Evolutionary conservation across 2,888 invertebrate genomes (phyloP).

Genomic region (Habroteleia sp.): DNA sequence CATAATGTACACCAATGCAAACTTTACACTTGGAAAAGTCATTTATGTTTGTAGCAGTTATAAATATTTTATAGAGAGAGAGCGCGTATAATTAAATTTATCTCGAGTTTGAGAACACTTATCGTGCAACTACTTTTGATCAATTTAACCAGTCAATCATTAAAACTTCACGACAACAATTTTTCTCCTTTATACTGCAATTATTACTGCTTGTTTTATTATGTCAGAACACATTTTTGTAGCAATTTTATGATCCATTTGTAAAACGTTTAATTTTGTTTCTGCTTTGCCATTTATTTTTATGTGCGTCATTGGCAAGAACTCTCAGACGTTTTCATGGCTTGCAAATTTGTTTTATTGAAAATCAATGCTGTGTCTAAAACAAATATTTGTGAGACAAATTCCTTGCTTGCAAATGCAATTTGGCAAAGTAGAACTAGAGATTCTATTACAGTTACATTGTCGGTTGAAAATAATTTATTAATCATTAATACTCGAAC

Average conservation of each 20-base stretch:
- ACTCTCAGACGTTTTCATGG: slow-evolving; percentile 9
- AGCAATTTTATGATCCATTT: slow-evolving; percentile 1
- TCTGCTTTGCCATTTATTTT: slow-evolving; percentile 12
- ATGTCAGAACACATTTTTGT: neutral
- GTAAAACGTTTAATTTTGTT: slow-evolving; percentile 16
- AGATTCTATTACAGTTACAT: no score
- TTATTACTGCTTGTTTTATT: no score
- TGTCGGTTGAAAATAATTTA: no score
- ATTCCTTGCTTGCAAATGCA: slow-evolving; percentile 2
- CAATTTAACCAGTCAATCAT: no score
- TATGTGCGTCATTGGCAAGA: neutral
- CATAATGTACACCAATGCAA: slow-evolving; percentile 12
- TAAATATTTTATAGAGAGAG: neutral
- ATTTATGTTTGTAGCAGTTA: neutral
- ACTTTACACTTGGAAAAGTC: neutral
- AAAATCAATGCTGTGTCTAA: slow-evolving; percentile 33
- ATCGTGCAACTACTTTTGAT: no score
- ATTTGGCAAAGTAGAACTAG: neutral
- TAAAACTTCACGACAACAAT: no score
- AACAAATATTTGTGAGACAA: slow-evolving; percentile 24
- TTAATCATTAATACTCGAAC: no score
- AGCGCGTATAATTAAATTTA: neutral
- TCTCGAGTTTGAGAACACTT: no score
- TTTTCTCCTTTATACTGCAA: no score
- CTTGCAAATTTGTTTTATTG: slow-evolving; percentile 42